These are phyloP conservation scores for Dilophus febrilis DNA, from an alignment of 2,888 invertebrate species.

Conservation along the genomic window DNA sequence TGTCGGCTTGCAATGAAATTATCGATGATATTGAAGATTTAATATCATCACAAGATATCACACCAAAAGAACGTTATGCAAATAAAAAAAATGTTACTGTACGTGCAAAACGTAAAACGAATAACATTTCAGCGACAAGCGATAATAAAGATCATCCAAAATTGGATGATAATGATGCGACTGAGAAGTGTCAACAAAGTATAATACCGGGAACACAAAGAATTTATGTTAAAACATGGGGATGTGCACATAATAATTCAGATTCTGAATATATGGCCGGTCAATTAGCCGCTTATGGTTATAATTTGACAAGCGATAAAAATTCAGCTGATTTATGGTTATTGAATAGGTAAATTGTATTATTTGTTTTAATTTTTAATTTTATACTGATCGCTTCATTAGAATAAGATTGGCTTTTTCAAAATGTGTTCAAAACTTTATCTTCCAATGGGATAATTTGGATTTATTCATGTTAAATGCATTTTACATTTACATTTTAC, in stretches of 20 bases:
- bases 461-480: too few relatives aligned
- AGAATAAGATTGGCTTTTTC: too few relatives aligned
- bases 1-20: constrained; percentile 42
- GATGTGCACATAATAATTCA: constrained; percentile 93
- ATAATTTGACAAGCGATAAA: constrained; percentile 65
- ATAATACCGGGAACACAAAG: constrained; percentile 56
- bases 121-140: constrained; percentile 10
- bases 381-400: too few relatives aligned
- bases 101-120: constrained; percentile 37
- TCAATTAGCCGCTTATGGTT: constrained; percentile 73
- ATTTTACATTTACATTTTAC: too few relatives aligned
- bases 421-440: too few relatives aligned
- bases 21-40: constrained; percentile 76
- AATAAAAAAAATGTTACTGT: constrained; percentile 52
- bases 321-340: constrained; percentile 80
- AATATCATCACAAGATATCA: constrained; percentile 61
- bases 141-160: constrained; percentile 29
- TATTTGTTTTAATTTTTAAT: too few relatives aligned
- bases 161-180: too few relatives aligned
- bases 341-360: constrained; percentile 52
- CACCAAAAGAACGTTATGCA: constrained; percentile 59
- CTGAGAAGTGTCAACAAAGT: too few relatives aligned
- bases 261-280: constrained; percentile 99
- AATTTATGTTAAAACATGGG: constrained; percentile 88
- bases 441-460: too few relatives aligned